These are phyloP conservation scores for Halictus ligatus DNA, from an alignment of 2,888 invertebrate species.

Conservation along the genomic window DNA sequence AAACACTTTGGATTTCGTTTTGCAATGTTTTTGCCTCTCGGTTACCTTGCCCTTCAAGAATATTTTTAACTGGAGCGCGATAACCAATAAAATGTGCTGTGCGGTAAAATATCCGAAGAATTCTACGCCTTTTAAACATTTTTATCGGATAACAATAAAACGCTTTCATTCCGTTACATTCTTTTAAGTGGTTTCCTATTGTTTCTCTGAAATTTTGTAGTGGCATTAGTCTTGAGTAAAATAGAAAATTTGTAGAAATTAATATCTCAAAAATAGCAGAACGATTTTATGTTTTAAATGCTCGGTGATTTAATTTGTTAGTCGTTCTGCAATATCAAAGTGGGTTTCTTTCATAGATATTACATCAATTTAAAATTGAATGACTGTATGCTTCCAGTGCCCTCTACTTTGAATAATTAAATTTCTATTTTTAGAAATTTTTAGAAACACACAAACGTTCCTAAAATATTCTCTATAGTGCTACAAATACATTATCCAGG, in stretches of 20 bases:
- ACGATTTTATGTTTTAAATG: neutral
- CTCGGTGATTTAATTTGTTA: too few species aligned
- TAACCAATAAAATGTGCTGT: neutral
- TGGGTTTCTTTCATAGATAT: too few species aligned
- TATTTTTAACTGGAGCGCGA: neutral
- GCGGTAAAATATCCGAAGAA: neutral
- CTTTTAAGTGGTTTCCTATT: too few species aligned
- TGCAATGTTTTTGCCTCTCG: neutral
- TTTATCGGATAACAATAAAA: neutral
- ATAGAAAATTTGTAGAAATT: neutral
- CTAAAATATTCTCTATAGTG: neutral
- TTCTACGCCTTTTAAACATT: neutral
- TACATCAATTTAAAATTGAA: too few species aligned
- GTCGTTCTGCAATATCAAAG: too few species aligned
- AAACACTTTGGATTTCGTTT: neutral
- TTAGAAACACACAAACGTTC: too few species aligned
- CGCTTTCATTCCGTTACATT: neutral
- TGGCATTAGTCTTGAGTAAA: neutral
- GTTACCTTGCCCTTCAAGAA: neutral
- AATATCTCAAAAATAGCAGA: neutral
- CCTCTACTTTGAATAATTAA: too few species aligned
- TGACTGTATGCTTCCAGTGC: too few species aligned
- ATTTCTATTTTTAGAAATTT: too few species aligned
- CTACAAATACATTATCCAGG: neutral
- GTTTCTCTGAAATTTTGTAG: neutral